Evolutionary conservation across 1,140 invertebrate genomes (phyloP).

Genomic region (Protaetia brevitarsis): DNA sequence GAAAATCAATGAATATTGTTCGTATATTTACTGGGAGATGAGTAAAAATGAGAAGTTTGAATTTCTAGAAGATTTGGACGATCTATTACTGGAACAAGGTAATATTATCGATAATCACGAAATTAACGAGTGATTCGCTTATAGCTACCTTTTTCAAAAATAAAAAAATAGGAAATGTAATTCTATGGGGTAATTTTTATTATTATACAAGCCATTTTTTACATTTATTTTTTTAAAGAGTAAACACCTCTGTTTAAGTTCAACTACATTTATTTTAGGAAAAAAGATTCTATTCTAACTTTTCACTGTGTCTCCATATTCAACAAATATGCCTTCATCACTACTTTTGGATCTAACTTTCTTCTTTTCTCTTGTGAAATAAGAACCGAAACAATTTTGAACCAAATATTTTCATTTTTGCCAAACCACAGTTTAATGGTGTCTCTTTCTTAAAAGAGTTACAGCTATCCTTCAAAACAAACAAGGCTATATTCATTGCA

Average conservation of each 20-base stretch:
- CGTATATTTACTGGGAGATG: slow-evolving; percentile 15
- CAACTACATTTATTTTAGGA: not conserved
- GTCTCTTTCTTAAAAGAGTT: slow-evolving; percentile 40
- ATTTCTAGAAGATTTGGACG: slow-evolving; percentile 5
- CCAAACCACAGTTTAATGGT: slow-evolving; percentile 45
- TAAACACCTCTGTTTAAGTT: too few species aligned
- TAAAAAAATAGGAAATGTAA: too few species aligned
- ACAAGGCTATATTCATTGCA: slow-evolving; percentile 45
- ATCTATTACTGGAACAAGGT: slow-evolving; percentile 24
- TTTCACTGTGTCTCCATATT: slow-evolving; percentile 45
- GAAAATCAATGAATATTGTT: slow-evolving; percentile 21
- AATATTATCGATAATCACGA: not conserved
- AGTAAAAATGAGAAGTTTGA: not conserved
- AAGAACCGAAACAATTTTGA: slow-evolving; percentile 41
- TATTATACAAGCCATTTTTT: too few species aligned
- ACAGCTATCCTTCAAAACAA: slow-evolving; percentile 46
- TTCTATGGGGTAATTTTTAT: too few species aligned
- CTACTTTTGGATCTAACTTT: slow-evolving; percentile 46
- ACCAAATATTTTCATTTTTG: slow-evolving; percentile 36
- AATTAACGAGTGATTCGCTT: too few species aligned
- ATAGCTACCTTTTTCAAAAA: too few species aligned
- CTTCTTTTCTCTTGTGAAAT: slow-evolving; percentile 44
- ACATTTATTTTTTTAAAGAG: too few species aligned
- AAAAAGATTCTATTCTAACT: slow-evolving; percentile 35
- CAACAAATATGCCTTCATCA: slow-evolving; percentile 44